phyloP scores from a whole-genome alignment of 2,888 invertebrate species.

The Esperia sulphurella region DNA sequence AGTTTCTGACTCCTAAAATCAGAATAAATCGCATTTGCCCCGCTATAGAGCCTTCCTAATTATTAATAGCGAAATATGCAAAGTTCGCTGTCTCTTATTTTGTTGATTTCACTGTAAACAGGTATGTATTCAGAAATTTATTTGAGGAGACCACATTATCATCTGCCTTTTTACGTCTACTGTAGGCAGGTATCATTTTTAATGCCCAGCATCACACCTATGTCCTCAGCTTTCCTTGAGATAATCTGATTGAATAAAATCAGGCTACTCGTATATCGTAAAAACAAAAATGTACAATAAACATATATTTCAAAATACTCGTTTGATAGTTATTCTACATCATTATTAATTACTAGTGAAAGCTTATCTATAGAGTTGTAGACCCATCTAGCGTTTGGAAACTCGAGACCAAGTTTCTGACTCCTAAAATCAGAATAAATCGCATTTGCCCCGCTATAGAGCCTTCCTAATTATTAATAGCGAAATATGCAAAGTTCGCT shows the following conservation, averaged over 20 bases:
- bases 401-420: conserved; percentile 14
- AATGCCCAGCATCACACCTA: too few relatives aligned
- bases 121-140: neutral
- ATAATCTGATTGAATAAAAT: too few relatives aligned
- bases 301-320: too few relatives aligned
- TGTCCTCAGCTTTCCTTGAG: too few relatives aligned
- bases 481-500: conserved; percentile 71
- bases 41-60: conserved; percentile 47
- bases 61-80: conserved; percentile 70
- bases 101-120: conserved; percentile 44
- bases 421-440: conserved; percentile 48
- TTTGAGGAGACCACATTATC: neutral
- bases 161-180: too few relatives aligned
- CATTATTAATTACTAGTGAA: too few relatives aligned
- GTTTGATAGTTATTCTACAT: too few relatives aligned
- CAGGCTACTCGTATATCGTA: too few relatives aligned
- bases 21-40: conserved; percentile 49
- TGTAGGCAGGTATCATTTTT: too few relatives aligned
- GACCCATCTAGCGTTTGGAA: neutral
- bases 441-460: conserved; percentile 43
- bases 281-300: too few relatives aligned
- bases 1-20: conserved; percentile 33
- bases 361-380: too few relatives aligned
- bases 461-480: conserved; percentile 59
- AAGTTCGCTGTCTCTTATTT: conserved; percentile 69